Percentiles rank a stretch among this genome's conserved stretches.
Evolutionary conservation across 2,888 invertebrate genomes (phyloP).

Genomic region (Beris chalybata): DNA sequence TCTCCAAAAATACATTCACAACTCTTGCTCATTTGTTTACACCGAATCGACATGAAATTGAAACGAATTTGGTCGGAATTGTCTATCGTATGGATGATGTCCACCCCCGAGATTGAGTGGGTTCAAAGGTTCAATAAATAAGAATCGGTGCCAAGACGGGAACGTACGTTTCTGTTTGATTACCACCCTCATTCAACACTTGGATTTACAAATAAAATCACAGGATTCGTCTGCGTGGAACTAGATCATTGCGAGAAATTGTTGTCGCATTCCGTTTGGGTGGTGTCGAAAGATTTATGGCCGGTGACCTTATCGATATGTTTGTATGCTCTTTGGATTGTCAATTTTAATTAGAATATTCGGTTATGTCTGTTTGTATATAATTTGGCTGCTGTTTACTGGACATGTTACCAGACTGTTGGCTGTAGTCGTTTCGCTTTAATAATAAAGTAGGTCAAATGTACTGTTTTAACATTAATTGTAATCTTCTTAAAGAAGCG

Average conservation of each 20-base stretch:
- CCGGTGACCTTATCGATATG: slow-evolving; percentile 12
- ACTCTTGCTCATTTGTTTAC: slow-evolving; percentile 23
- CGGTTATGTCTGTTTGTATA: slow-evolving; percentile 6
- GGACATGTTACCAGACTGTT: background rate
- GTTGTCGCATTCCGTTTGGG: background rate
- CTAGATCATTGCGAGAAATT: background rate
- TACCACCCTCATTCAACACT: background rate
- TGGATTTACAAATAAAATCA: slow-evolving; percentile 23
- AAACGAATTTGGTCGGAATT: slow-evolving; percentile 16
- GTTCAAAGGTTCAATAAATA: background rate
- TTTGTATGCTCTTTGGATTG: slow-evolving; percentile 14
- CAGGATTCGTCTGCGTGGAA: background rate
- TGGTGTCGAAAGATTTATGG: slow-evolving; percentile 19
- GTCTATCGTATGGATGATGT: no score
- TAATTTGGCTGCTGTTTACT: slow-evolving; percentile 4
- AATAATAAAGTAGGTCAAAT: no score
- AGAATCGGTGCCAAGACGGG: background rate
- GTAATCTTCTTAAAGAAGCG: no score
- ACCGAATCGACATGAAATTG: slow-evolving; percentile 20
- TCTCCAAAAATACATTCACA: no score
- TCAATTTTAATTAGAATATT: slow-evolving; percentile 38
- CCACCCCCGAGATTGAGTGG: background rate
- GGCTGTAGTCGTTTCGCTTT: no score
- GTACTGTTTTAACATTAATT: no score
- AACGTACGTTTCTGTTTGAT: slow-evolving; percentile 25